phyloP scores from a whole-genome alignment of 2,113 vertebrate species.

The Salvelinus namaycush region DNA sequence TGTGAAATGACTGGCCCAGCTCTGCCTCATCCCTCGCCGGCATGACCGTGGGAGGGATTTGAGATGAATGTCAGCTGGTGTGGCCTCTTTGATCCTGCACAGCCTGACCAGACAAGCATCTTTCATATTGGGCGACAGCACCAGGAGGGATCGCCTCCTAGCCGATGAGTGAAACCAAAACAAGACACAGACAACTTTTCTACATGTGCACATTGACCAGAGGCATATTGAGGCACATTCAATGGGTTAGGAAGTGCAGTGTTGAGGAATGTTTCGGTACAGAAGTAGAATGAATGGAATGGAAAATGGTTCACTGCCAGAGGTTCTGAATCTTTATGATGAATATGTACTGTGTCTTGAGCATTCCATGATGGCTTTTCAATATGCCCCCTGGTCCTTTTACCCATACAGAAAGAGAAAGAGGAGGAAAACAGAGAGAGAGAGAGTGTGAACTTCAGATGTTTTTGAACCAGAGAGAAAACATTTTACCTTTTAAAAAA shows the following conservation, averaged over 20 bases:
- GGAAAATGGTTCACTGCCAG: too few relatives aligned
- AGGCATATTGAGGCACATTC: background rate
- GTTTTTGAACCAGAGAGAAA: background rate
- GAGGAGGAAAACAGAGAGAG: background rate
- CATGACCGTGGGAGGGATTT: conserved; percentile 32
- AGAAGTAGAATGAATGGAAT: too few relatives aligned
- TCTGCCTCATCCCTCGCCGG: conserved; percentile 34
- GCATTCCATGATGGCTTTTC: too few relatives aligned
- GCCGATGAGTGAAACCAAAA: conserved; percentile 29
- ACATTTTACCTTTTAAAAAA: background rate
- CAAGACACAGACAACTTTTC: background rate
- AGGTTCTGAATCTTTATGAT: too few relatives aligned
- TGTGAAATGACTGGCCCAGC: conserved; percentile 26
- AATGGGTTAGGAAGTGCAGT: background rate
- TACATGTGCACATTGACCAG: background rate
- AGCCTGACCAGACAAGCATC: conserved; percentile 18
- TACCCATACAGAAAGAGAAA: too few relatives aligned
- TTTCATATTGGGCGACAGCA: conserved; percentile 36
- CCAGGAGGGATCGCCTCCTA: background rate
- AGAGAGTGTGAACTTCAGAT: background rate
- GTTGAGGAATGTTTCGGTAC: too few relatives aligned
- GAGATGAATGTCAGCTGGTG: conserved; percentile 43
- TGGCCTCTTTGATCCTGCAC: conserved; percentile 58
- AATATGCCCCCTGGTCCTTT: too few relatives aligned
- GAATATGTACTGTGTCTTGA: too few relatives aligned